Evolutionary conservation across 2,797 vertebrate genomes (phyloP).

Genomic region (Sebastes paucispinis): DNA sequence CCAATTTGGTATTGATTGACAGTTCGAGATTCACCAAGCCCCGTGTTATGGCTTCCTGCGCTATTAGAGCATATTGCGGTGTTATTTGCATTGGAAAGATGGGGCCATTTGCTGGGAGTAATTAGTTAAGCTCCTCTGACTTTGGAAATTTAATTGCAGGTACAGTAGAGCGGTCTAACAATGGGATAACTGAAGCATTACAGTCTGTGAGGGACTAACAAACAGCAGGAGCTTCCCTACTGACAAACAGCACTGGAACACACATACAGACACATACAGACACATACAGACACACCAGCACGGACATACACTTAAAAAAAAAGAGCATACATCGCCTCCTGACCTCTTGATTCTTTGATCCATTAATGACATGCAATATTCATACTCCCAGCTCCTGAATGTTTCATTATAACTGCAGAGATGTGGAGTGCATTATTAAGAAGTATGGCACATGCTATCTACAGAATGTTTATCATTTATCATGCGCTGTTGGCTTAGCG

Average conservation of each 20-base stretch:
- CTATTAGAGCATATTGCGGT: slow-evolving; percentile 56
- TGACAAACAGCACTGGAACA: slow-evolving; percentile 32
- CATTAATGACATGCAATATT: slow-evolving; percentile 76
- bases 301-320: neutral
- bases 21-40: slow-evolving; percentile 57
- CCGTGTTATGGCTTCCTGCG: slow-evolving; percentile 57
- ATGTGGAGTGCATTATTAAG: slow-evolving; percentile 67
- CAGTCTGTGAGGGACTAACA: slow-evolving; percentile 56
- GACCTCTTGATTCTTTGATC: slow-evolving; percentile 66
- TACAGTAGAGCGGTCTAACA: slow-evolving; percentile 69
- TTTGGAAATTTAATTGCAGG: slow-evolving; percentile 79
- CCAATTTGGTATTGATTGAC: slow-evolving; percentile 80
- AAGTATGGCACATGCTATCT: slow-evolving; percentile 32
- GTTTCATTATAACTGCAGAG: slow-evolving; percentile 65
- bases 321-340: slow-evolving; percentile 24
- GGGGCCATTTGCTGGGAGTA: slow-evolving; percentile 63
- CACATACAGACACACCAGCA: neutral
- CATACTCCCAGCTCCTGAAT: slow-evolving; percentile 64
- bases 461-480: slow-evolving; percentile 63
- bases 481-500: slow-evolving; percentile 27
- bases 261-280: slow-evolving; percentile 15
- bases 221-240: slow-evolving; percentile 50
- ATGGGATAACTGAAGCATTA: slow-evolving; percentile 73
- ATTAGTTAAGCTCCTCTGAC: slow-evolving; percentile 77
- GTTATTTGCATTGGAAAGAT: slow-evolving; percentile 68